phyloP scores from a whole-genome alignment of 2,888 invertebrate species.

The Acutogordius australiensis region DNA sequence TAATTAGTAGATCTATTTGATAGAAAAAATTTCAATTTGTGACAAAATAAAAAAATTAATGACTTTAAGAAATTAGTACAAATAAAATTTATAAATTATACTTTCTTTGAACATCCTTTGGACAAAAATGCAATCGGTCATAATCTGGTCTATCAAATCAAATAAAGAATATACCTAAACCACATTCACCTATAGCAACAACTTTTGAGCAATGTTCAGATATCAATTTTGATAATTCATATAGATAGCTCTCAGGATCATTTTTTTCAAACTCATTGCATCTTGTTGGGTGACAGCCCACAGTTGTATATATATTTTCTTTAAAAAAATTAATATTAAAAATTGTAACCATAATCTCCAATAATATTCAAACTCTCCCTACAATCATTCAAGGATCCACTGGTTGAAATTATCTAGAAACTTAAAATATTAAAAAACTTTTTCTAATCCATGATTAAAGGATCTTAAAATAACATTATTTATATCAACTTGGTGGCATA shows the following conservation, averaged over 20 bases:
- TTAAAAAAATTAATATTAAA: background rate
- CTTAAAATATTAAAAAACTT: background rate
- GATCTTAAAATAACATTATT: background rate
- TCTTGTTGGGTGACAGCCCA: constrained; percentile 2
- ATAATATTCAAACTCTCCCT: background rate
- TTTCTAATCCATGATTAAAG: background rate
- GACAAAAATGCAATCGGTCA: constrained; percentile 2
- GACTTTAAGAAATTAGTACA: too few relatives aligned
- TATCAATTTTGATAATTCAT: background rate
- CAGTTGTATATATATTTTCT: constrained; percentile 6
- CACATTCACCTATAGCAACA: constrained; percentile 9
- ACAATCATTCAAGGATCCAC: constrained; percentile 1
- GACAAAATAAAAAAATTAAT: too few relatives aligned
- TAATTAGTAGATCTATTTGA: too few relatives aligned
- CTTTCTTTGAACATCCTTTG: constrained; percentile 1
- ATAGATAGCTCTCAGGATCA: background rate
- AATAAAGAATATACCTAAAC: background rate
- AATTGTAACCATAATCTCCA: background rate
- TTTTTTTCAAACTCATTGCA: constrained; percentile 1
- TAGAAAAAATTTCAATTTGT: too few relatives aligned
- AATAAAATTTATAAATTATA: background rate
- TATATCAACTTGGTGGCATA: background rate
- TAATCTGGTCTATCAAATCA: background rate
- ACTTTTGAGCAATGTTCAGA: background rate
- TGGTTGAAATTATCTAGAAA: background rate